These are phyloP conservation scores for Epiblema foenella DNA, from an alignment of 2,888 invertebrate species.

Conservation along the genomic window DNA sequence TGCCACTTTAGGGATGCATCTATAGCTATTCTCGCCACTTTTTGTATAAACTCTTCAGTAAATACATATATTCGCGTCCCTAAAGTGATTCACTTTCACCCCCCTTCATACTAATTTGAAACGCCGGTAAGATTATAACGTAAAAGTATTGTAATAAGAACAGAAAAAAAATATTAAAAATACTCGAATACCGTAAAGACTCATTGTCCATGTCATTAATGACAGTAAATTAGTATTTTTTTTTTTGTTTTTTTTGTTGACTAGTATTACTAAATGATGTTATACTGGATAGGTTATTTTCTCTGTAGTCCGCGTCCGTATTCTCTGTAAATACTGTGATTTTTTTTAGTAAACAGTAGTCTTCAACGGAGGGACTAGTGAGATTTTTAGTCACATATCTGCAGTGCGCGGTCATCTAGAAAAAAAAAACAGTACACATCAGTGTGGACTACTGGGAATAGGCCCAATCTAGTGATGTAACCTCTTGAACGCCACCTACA, in stretches of 20 bases:
- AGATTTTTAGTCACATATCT: background rate
- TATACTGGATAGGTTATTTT: background rate
- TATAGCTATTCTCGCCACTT: no score
- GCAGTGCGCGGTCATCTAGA: no score
- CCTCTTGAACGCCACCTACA: background rate
- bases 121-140: no score
- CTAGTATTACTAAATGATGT: slow-evolving; percentile 2
- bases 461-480: background rate
- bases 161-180: background rate
- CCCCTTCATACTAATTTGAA: background rate
- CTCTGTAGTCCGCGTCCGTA: background rate
- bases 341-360: background rate
- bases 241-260: no score
- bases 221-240: slow-evolving; percentile 5
- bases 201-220: background rate
- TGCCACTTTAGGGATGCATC: no score
- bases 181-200: no score
- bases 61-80: background rate
- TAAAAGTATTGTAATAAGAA: no score
- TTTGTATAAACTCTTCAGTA: no score
- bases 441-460: background rate
- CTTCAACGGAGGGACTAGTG: background rate
- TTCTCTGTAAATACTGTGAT: background rate
- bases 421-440: no score
- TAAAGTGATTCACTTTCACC: background rate